Percentiles rank a stretch among this genome's conserved stretches.
Evolutionary conservation across 1,140 invertebrate genomes (phyloP).

Genomic region (Parasteatoda tepidariorum): DNA sequence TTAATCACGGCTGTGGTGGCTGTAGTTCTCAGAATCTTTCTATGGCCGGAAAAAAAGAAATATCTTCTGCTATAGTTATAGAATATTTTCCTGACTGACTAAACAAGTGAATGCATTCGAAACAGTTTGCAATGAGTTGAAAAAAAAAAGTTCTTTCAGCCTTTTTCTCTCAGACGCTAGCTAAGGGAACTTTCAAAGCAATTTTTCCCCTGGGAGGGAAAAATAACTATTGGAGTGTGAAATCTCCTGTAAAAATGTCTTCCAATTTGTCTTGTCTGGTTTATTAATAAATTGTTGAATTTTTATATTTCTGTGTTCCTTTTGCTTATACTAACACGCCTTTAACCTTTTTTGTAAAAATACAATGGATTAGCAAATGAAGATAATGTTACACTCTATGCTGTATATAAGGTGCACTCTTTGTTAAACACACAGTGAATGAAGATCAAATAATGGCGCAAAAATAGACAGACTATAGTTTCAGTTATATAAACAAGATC

Average conservation of each 20-base stretch:
- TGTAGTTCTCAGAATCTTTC: not conserved
- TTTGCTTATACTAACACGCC: not conserved
- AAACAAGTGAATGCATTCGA: no score
- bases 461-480: no score
- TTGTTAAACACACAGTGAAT: no score
- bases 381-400: no score
- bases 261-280: constrained; percentile 56
- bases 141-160: not conserved
- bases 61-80: not conserved
- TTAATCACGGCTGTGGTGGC: not conserved
- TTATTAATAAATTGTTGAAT: constrained; percentile 57
- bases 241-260: constrained; percentile 52
- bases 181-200: no score
- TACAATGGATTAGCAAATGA: no score
- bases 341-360: no score
- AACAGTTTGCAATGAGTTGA: no score
- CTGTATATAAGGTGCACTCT: no score
- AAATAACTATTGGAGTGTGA: constrained; percentile 16
- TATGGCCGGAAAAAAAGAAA: not conserved
- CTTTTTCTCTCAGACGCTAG: not conserved
- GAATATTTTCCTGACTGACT: no score
- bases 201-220: constrained; percentile 8
- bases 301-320: constrained; percentile 22
- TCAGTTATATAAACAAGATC: no score
- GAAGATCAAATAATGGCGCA: no score